Base-by-base conservation (phyloP, 2,797 vertebrate genomes). In the Pseudochaenichthys georgianus region DNA sequence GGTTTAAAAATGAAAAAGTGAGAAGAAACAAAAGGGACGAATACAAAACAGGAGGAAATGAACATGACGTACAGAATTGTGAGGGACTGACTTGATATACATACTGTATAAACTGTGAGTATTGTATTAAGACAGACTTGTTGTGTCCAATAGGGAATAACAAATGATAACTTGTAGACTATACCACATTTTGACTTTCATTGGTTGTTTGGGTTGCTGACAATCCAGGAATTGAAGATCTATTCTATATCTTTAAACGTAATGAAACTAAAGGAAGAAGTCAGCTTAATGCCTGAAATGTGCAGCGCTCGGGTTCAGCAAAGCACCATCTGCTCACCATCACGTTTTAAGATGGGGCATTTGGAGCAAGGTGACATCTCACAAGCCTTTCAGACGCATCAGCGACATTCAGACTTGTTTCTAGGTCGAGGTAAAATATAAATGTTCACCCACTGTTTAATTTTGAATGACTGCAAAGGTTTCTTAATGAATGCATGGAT, bases 311-410 rank as follows among this genome's bases (percentile, higher is more conserved):
- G 38, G 9, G 13, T 34, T 54, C 17, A 68, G 69, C 50, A 19
- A 83, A 63, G 50, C 57, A 1, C 58, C 75, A 79, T 78, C 81
- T 86, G 82, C 41, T 23, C 3, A 28, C 62, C 42, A 10, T 50
- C 64, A 80, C 64, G 43, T 55, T 73, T 78, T 23, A 45, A 84
- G 64, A 68, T 48, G 4, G 67, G 5, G 38, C 17, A 10, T 28
- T 42, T 2, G 1, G 23, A 19, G 41, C 23, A 60, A 66, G 8
- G n/a, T 16, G 4, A 23, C 61, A 52, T 52, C 38, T 53, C 63
- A 23, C 1, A 5, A 17, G 34, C 10, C 61, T 77, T 19, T 64
- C 28, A 67, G 10, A 64, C 7, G 2, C 45, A 69, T 72, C 42
- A 51, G 43, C 65, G 51, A 63, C 55, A 48, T 50, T 70, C 17